These are phyloP conservation scores for Acanthiza pusilla DNA, from an alignment of 2,797 vertebrate species.

Conservation along the genomic window DNA sequence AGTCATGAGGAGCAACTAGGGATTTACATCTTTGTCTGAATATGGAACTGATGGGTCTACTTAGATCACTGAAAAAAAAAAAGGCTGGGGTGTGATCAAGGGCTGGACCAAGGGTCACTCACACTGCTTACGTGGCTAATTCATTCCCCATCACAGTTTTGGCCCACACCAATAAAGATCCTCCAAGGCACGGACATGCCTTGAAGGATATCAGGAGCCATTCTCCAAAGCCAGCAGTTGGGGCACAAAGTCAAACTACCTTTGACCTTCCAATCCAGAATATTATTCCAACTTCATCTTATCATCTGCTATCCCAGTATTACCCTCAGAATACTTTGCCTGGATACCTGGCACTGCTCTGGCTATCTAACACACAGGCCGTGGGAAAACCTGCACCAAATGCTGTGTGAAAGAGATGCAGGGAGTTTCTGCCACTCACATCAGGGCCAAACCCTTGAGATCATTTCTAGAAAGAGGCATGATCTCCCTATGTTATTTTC, in stretches of 20 bases:
- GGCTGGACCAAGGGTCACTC: fast-evolving
- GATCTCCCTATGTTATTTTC: background rate
- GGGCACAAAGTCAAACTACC: background rate
- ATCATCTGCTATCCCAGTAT: background rate
- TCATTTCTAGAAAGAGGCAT: background rate
- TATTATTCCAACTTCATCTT: background rate
- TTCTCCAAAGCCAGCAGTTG: background rate
- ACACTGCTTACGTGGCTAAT: background rate
- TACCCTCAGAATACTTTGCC: background rate
- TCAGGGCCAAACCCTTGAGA: background rate
- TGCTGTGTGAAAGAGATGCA: background rate
- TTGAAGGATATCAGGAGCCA: background rate
- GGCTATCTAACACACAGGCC: background rate
- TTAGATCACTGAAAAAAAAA: background rate
- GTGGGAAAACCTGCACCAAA: background rate
- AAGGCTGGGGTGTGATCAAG: background rate
- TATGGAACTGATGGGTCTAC: background rate
- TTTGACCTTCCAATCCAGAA: background rate
- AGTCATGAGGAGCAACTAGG: background rate
- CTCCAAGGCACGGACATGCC: background rate
- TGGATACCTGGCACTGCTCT: background rate
- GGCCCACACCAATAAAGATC: background rate
- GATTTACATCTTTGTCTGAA: background rate
- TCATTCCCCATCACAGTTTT: background rate
- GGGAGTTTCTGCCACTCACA: background rate